Percentiles rank a stretch among this genome's conserved stretches.
Evolutionary conservation across 2,113 vertebrate genomes (phyloP).

Genomic region (Sula dactylatra): DNA sequence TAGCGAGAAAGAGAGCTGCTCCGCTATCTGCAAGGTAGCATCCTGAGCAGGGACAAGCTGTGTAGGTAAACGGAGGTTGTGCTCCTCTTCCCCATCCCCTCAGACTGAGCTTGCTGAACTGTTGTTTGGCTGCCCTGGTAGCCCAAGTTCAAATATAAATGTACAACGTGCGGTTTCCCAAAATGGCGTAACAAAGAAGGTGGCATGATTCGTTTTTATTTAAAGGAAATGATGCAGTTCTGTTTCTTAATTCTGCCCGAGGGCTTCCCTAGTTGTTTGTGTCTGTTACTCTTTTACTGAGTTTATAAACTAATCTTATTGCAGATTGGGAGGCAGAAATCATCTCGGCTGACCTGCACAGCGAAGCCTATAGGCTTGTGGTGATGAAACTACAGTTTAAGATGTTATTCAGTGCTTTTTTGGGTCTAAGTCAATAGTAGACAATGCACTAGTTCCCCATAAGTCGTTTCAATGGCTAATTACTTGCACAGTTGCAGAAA

Average conservation of each 20-base stretch:
- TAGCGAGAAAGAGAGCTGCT: not conserved
- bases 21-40: accelerated
- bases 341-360: not conserved
- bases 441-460: constrained; percentile 4
- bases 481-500: constrained; percentile 41
- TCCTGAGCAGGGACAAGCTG: not conserved
- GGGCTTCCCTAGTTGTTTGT: not conserved
- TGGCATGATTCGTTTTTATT: not conserved
- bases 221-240: not conserved
- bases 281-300: not conserved
- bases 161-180: accelerated
- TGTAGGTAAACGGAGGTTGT: not conserved
- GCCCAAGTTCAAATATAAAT: not conserved
- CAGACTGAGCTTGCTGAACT: not conserved
- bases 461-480: constrained; percentile 17
- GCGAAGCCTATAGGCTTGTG: not conserved
- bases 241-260: not conserved
- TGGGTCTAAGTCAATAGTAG: not conserved
- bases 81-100: not conserved
- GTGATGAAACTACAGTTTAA: not conserved
- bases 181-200: not conserved
- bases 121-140: not conserved
- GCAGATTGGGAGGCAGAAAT: not conserved
- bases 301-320: not conserved
- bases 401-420: not conserved